Evolutionary conservation across 2,888 invertebrate species (phyloP), one percentile per base, ranked within the genome.

Genomic region (Pyrgus malvae): DNA sequence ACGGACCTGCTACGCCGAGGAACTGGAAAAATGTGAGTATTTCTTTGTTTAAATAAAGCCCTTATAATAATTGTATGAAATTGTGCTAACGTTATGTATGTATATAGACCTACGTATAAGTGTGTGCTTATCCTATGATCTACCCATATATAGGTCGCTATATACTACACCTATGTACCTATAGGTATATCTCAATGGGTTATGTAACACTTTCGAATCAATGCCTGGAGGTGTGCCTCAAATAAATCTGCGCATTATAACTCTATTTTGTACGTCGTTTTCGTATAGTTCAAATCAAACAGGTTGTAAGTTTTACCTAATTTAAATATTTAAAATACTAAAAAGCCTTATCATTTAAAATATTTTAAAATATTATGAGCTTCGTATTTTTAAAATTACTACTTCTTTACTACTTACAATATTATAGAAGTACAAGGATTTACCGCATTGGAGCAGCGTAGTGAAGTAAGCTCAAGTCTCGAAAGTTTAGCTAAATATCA

Each of bases 21-120:
- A 81, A 78, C 83, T 77, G 74, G 80, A 85, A 70, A 78, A 79
- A 86, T 86, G 89, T 89, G 70, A 89, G 89, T 87, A 72, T 62
- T 57, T 56, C 53, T 53, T 55, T 55, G 42, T 44, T 42, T 27
- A 44, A 51, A 42, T 37, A 51, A 44, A 51, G 17, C 11, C 25
- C 5, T 38, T 51, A 17, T 33, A 50, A 41, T 41, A 50, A 41
- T 41, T 29, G 12, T 37, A 27, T 44, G 35, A 37, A 27, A 12
- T 44, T 3, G 11, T 23, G 14, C 2, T 11, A 11, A 17, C 3
- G 16, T 25, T 7, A 6, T n/a, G 16, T 8, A 35, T 25, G 9
- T 37, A n/a, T n/a, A 4, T 31, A 14, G n/a, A n/a, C 11, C 9
- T 38, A 21, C 14, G 6, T 27, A 6, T 29, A 9, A 12, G 21